A percentile compares a stretch with the other conserved stretches of the same genome.
phyloP scores from a whole-genome alignment of 2,797 vertebrate species.

The Anguilla obscura region DNA sequence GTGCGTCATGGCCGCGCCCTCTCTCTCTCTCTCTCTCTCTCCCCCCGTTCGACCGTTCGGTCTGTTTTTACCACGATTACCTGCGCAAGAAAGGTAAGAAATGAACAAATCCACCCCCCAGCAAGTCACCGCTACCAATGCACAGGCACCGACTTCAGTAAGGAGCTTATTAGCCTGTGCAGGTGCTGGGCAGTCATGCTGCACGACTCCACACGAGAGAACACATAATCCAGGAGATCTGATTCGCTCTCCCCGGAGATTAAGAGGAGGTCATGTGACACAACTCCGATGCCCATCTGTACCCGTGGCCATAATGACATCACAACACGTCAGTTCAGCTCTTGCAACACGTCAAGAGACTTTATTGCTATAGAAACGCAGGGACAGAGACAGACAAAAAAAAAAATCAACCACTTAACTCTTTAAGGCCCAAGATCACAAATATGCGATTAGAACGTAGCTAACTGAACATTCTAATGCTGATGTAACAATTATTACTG shows the following conservation, averaged over 20 bases:
- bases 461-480: too few species aligned
- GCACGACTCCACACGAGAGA: not conserved
- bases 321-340: not conserved
- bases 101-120: not conserved
- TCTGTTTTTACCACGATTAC: not conserved
- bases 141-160: not conserved
- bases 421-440: not conserved
- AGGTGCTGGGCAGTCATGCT: not conserved
- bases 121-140: not conserved
- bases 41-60: not conserved
- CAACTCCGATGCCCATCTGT: not conserved
- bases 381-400: not conserved
- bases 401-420: not conserved
- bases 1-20: slow-evolving; percentile 18
- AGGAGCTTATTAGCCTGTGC: not conserved
- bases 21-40: not conserved
- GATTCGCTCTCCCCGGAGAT: not conserved
- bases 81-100: not conserved
- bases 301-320: not conserved
- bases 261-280: not conserved
- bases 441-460: too few species aligned
- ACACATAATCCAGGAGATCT: slow-evolving; percentile 13
- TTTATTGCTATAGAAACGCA: not conserved
- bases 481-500: too few species aligned
- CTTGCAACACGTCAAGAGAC: not conserved